These are phyloP conservation scores for Fulmarus glacialis DNA, from an alignment of 2,113 vertebrate genomes.

Conservation along the genomic window DNA sequence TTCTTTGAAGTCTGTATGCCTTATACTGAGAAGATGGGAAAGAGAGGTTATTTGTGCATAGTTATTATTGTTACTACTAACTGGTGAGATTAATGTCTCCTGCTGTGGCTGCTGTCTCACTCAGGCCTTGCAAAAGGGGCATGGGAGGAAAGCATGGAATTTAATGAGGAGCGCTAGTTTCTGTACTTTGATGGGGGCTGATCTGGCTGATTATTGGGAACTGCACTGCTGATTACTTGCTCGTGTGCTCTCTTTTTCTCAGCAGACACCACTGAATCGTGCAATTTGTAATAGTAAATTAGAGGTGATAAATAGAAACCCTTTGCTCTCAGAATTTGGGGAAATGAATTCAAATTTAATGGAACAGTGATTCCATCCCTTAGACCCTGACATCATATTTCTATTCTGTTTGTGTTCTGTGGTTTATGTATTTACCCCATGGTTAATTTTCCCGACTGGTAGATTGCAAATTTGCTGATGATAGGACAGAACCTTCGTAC, in stretches of 20 bases:
- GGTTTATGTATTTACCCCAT: neutral
- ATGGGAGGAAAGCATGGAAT: neutral
- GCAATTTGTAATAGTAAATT: neutral
- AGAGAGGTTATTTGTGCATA: neutral
- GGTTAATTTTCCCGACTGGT: neutral
- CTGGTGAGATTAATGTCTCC: neutral
- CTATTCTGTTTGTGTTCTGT: neutral
- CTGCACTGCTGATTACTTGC: neutral
- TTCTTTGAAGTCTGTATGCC: neutral
- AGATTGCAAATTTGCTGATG: neutral
- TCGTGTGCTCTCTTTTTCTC: neutral
- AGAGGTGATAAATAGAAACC: neutral
- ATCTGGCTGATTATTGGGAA: slow-evolving; percentile 5
- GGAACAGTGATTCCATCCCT: neutral
- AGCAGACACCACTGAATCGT: neutral
- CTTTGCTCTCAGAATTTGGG: neutral
- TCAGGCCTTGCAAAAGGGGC: neutral
- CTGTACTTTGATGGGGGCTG: neutral
- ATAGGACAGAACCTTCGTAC: neutral
- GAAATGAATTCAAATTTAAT: neutral
- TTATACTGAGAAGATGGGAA: neutral
- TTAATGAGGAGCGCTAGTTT: neutral
- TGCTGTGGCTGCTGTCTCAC: neutral
- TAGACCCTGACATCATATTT: neutral
- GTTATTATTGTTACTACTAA: neutral